phyloP scores from a whole-genome alignment of 30 jellyfish, hydroid and myxozoan species.

The Aurelia sp. region DNA sequence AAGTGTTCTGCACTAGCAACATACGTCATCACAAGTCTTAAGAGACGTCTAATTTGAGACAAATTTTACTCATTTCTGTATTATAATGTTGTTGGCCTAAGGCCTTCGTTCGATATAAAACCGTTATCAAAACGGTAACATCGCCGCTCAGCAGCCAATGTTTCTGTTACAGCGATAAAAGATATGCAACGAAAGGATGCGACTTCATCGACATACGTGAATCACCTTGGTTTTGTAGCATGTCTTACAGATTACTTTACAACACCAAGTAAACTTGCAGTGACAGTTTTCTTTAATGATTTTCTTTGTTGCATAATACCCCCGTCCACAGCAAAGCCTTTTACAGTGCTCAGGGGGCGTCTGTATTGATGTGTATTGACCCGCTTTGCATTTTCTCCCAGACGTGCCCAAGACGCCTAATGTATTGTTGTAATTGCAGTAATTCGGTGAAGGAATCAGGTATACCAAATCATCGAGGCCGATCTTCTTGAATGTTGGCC shows the following conservation, averaged over 20 bases:
- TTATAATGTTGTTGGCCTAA: neutral
- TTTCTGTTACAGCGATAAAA: no score
- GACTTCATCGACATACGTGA: constrained; percentile 33
- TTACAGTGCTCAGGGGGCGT: constrained; percentile 56
- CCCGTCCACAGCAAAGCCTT: constrained; percentile 68
- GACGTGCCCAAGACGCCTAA: constrained; percentile 70
- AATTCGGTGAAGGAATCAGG: constrained; percentile 65
- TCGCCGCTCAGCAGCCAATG: no score
- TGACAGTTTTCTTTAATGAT: constrained; percentile 42
- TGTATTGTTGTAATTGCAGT: constrained; percentile 42
- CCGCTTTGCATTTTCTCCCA: constrained; percentile 60
- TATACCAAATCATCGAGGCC: constrained; percentile 61
- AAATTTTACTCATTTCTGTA: neutral
- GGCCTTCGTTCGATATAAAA: neutral
- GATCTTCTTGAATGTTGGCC: constrained; percentile 38
- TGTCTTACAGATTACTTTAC: constrained; percentile 53
- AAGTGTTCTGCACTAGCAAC: no score
- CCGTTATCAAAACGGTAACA: neutral
- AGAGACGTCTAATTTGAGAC: no score
- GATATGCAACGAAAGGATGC: no score
- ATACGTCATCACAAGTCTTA: no score
- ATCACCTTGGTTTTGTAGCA: constrained; percentile 48
- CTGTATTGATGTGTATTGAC: neutral
- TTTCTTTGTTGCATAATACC: constrained; percentile 16
- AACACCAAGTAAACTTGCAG: constrained; percentile 79